These are phyloP conservation scores for Tribolium castaneum DNA, from an alignment of 1,140 invertebrate species.

Conservation along the genomic window DNA sequence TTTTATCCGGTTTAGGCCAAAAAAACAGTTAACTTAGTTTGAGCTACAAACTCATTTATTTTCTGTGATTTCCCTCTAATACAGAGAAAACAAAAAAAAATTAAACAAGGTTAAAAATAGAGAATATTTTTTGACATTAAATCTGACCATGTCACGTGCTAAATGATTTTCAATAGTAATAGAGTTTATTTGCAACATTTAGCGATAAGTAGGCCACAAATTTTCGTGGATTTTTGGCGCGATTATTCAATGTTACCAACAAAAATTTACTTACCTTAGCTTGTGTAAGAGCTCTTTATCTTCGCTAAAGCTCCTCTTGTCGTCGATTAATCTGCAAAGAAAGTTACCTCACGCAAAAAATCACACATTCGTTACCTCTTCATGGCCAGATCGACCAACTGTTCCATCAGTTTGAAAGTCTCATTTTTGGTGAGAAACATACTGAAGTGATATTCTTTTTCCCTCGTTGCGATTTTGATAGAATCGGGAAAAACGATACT, in stretches of 20 bases:
- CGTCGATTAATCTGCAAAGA: slow-evolving; percentile 81
- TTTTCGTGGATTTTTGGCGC: too few relatives aligned
- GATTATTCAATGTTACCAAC: neutral
- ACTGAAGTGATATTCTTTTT: slow-evolving; percentile 87
- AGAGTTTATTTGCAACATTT: too few relatives aligned
- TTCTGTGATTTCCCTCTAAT: too few relatives aligned
- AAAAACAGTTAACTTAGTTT: too few relatives aligned
- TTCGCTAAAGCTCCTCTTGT: slow-evolving; percentile 85
- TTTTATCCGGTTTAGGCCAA: too few relatives aligned
- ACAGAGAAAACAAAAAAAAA: too few relatives aligned
- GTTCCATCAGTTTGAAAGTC: slow-evolving; percentile 92
- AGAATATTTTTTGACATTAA: too few relatives aligned
- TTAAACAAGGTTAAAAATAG: too few relatives aligned
- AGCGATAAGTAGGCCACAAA: too few relatives aligned
- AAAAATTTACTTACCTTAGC: slow-evolving; percentile 70
- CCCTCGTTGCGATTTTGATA: slow-evolving; percentile 85
- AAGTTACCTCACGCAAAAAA: neutral
- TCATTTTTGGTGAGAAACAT: slow-evolving; percentile 91
- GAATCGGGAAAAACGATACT: slow-evolving; percentile 87
- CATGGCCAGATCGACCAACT: slow-evolving; percentile 96
- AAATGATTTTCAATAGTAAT: too few relatives aligned
- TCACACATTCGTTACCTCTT: slow-evolving; percentile 73
- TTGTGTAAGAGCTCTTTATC: slow-evolving; percentile 86
- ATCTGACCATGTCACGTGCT: too few relatives aligned
- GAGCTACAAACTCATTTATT: too few relatives aligned